Conservation (phyloP, 1,140 invertebrate species). For the Saxidomus purpurata region DNA sequence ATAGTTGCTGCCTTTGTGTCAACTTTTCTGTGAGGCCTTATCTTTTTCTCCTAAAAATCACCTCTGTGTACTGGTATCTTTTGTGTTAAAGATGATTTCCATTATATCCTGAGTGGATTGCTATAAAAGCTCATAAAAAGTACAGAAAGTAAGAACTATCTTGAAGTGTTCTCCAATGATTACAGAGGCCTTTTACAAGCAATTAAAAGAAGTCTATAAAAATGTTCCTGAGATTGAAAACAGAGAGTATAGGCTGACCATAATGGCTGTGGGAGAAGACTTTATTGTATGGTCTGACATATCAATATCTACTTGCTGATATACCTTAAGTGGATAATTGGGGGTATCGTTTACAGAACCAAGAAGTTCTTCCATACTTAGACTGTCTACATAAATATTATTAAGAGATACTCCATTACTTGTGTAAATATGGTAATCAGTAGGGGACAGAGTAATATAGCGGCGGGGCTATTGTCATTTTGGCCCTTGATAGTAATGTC, state of each 20-base stretch:
- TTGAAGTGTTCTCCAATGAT: background rate
- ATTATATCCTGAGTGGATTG: no score
- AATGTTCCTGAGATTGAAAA: background rate
- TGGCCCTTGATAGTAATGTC: no score
- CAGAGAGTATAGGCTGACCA: background rate
- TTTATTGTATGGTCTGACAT: background rate
- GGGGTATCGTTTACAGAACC: constrained; percentile 13
- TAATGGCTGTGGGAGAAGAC: background rate
- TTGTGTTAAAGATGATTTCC: no score
- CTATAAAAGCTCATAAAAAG: background rate
- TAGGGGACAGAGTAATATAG: background rate
- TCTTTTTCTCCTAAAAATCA: no score
- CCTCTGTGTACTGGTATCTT: no score
- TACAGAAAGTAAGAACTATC: background rate
- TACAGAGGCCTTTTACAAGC: constrained; percentile 9
- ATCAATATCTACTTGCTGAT: background rate
- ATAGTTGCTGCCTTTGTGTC: no score
- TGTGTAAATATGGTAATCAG: constrained; percentile 26
- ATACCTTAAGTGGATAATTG: constrained; percentile 22
- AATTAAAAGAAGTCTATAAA: constrained; percentile 8
- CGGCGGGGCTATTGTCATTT: background rate
- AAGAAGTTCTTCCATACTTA: constrained; percentile 15
- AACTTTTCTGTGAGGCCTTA: no score
- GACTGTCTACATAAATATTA: constrained; percentile 38
- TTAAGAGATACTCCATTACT: constrained; percentile 18